Percentiles rank a stretch among this genome's conserved stretches.
Conservation (phyloP, 2,888 invertebrate species). For the Pandemis corylana region DNA sequence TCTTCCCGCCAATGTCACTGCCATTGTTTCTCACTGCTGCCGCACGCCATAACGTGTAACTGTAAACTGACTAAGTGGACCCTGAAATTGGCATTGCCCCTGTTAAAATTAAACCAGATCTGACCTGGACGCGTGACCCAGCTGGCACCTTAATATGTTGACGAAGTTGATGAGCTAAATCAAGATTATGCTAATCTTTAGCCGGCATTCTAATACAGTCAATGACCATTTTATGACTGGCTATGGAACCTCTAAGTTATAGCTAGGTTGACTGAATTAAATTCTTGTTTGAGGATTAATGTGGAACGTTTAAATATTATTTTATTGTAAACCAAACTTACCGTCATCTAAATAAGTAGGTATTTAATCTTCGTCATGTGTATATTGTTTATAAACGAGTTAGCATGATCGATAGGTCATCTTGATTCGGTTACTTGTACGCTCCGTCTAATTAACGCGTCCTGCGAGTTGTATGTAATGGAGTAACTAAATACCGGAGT, state of each 20-base stretch:
- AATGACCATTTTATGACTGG: conserved; percentile 16
- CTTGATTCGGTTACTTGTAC: too few relatives aligned
- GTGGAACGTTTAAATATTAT: neutral
- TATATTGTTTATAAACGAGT: too few relatives aligned
- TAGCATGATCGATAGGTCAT: too few relatives aligned
- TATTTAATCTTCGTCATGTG: too few relatives aligned
- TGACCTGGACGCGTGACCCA: conserved; percentile 62
- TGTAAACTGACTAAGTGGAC: conserved; percentile 76
- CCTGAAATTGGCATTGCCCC: conserved; percentile 84
- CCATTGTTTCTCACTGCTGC: conserved; percentile 73
- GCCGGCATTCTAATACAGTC: neutral
- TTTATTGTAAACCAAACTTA: too few relatives aligned
- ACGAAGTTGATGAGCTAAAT: neutral
- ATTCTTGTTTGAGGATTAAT: conserved; percentile 8
- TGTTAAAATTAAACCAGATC: conserved; percentile 66
- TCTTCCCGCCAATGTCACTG: conserved; percentile 80
- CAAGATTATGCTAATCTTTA: neutral
- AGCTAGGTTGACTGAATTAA: neutral
- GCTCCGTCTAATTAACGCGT: too few relatives aligned
- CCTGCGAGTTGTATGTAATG: too few relatives aligned
- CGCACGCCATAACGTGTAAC: conserved; percentile 67
- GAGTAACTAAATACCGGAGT: too few relatives aligned
- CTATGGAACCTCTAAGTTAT: neutral
- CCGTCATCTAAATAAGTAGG: too few relatives aligned
- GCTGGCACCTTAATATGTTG: conserved; percentile 52